Base-by-base conservation (phyloP, 1,140 invertebrate genomes). In the Neodiprion lecontei region DNA sequence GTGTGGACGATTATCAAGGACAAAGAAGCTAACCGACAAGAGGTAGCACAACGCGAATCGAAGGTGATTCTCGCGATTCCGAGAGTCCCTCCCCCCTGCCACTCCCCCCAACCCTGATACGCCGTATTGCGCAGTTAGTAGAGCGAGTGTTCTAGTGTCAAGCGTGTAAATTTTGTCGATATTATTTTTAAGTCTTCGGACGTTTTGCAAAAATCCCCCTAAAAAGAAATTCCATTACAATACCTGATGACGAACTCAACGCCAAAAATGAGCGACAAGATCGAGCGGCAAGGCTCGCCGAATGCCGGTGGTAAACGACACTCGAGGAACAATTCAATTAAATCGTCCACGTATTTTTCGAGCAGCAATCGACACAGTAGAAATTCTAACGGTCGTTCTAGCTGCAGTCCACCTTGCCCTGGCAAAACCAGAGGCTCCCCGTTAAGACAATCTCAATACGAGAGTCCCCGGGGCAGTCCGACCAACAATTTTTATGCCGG, bases 401-500 rank as follows among this genome's bases (percentile, higher is more conserved):
- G 79, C 77, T 84, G 80, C 72, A 88, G 83, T 73, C 83, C 83
- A 49, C 81, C 80, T 2, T 79, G 76, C 72, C 77, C 77, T 9
- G 76, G 76, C 49, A 84, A 80, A 47, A 61, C 11, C 53, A 79
- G 83, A 48, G 82, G 73, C 40, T 81, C 84, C 10, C 85, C 82
- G 8, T 67, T 78, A n/a, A 81, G 79, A 68, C 72, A 76, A 17
- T 82, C 67, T 11, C 49, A 71, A 23, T 75, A 76, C 14, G 76
- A 83, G 1, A 82, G 84, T 79, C 84, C 86, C 47, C 84, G 86
- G 12, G 81, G 85, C 67, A 89, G 88, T 77, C 88, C 88, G 21
- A 88, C 88, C 5, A 85, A 83, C 79, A 85, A 75, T 72, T 89
- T 88, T 74, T 92, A 91, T 79, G 91, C 91, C 69, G 91, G 91